Conservation (phyloP, 2,888 invertebrate genomes). For the Pachycephus smyrnensis region DNA sequence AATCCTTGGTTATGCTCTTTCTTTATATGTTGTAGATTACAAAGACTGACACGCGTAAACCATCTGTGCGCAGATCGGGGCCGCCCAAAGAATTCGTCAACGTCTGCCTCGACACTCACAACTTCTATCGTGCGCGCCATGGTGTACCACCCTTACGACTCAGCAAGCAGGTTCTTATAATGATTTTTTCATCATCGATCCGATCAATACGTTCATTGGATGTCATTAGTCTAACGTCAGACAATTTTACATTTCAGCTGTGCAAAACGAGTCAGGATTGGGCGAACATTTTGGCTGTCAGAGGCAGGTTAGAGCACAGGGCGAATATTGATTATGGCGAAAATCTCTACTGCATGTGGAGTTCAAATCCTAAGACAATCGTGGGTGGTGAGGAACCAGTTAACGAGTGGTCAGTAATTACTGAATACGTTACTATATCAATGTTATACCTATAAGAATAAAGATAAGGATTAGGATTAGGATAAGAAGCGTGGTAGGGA, state of each 20-base stretch:
- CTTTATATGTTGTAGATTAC: conserved; percentile 60
- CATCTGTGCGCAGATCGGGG: conserved; percentile 65
- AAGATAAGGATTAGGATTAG: no score
- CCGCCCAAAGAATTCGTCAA: conserved; percentile 72
- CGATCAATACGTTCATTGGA: neutral
- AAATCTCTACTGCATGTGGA: conserved; percentile 84
- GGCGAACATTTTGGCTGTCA: conserved; percentile 77
- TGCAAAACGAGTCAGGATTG: conserved; percentile 79
- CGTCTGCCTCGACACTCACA: conserved; percentile 81
- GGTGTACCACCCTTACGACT: conserved; percentile 77
- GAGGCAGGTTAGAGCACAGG: conserved; percentile 78
- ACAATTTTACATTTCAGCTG: conserved; percentile 55
- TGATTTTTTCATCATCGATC: neutral
- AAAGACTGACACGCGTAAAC: conserved; percentile 66
- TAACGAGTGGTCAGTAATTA: conserved; percentile 78
- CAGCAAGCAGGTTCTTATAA: conserved; percentile 69
- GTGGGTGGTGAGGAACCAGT: conserved; percentile 80
- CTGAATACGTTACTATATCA: neutral
- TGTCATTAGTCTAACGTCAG: neutral
- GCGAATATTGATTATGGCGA: conserved; percentile 85
- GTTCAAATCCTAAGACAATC: conserved; percentile 76
- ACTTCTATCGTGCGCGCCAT: conserved; percentile 77
- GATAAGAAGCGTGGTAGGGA: no score
- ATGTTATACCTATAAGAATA: no score
- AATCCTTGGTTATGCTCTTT: conserved; percentile 12